Evolutionary conservation across 2,888 invertebrate genomes (phyloP).

Genomic region (Tetranychus truncatus): DNA sequence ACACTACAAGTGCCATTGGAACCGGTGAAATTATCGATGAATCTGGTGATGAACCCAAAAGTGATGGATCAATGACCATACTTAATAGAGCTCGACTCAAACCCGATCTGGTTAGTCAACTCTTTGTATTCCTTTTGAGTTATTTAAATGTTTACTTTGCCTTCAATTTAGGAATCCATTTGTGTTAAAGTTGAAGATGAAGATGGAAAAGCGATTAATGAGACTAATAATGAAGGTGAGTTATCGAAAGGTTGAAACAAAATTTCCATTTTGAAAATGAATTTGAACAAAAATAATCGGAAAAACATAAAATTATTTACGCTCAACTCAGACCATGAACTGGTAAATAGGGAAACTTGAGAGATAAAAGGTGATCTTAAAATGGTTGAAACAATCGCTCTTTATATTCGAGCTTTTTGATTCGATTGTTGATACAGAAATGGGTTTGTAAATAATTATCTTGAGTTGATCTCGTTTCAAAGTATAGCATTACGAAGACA

Average conservation of each 20-base stretch:
- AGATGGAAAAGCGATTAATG: constrained; percentile 27
- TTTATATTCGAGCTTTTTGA: too few species aligned
- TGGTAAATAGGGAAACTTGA: too few species aligned
- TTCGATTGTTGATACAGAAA: too few species aligned
- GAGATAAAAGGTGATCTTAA: too few species aligned
- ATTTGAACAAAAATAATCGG: too few species aligned
- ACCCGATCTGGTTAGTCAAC: not conserved
- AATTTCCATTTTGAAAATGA: too few species aligned
- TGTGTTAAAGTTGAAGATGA: constrained; percentile 27
- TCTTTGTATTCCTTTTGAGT: not conserved
- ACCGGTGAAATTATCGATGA: not conserved
- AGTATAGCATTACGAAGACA: too few species aligned
- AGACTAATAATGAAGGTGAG: constrained; percentile 33
- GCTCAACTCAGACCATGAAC: too few species aligned
- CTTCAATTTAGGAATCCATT: not conserved
- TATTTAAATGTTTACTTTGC: not conserved
- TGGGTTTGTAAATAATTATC: too few species aligned
- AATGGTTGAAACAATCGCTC: too few species aligned
- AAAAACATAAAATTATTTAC: too few species aligned
- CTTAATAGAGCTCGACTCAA: not conserved
- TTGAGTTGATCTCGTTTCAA: too few species aligned
- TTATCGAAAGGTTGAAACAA: not conserved
- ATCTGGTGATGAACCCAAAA: not conserved
- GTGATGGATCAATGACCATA: constrained; percentile 2
- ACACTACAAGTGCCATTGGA: not conserved